Evolutionary conservation across 1,140 invertebrate species (phyloP), one percentile per base, ranked within the genome.

Genomic region (Cryptotermes secundus): DNA sequence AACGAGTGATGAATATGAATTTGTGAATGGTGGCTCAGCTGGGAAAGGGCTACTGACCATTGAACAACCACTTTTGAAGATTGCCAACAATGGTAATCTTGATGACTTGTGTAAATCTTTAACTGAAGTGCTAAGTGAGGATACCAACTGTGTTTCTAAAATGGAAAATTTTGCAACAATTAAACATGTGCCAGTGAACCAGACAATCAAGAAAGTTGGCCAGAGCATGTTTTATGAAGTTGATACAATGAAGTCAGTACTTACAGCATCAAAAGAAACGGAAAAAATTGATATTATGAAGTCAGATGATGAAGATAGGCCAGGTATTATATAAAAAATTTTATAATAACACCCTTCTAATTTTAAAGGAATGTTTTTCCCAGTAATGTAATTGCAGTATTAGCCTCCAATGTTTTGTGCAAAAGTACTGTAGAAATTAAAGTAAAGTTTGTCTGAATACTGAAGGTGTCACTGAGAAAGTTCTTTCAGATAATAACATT

Each of bases 1-100:
- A 82, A 96, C 95, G 65, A 96, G 95, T 88, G 96, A 96, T 85
- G 96, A 96, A 88, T 97, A 95, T 90, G 95, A 96, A 90, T 95
- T 96, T 89, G 93, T 97, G 42, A 91, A 91, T 84, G 90, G 85
- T 45, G 79, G 84, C n/a, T 53, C 84, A 49, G 42, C 45, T 34
- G 80, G 82, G 31, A 80, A 84, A 81, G 84, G 45, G 45, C 31
- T 85, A 59, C 36, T 83, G 85, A 79, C 82, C 81, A 45, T 82
- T 65, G 65, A 87, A 38, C 89, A 90, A 84, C 95, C 95, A 45
- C 94, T 94, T 86, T 89, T 96, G 85, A 94, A 95, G 88, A 95
- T 96, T 86, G 92, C 93, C 26, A 93, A 93, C 87, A 95, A 95
- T 89, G 94, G 94, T 83, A 92, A 94, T 89, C 89, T 94, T 81